Conservation (phyloP, 2,888 invertebrate species). For the Lithophane ornitopus region DNA sequence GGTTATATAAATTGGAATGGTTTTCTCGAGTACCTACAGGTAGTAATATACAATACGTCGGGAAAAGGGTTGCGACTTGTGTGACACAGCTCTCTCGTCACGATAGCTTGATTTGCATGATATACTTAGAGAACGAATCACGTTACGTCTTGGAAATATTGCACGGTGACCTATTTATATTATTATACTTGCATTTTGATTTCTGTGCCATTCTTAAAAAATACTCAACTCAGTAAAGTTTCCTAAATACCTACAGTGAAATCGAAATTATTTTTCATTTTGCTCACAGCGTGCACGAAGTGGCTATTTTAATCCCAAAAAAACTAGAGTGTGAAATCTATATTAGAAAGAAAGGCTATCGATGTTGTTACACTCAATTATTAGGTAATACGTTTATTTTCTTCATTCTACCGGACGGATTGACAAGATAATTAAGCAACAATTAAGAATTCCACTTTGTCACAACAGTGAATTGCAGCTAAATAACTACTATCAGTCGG, state of each 20-base stretch:
- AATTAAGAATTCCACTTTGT: not conserved
- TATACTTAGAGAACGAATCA: not conserved
- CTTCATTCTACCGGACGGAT: not conserved
- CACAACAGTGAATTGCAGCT: not conserved
- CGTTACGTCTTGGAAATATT: constrained; percentile 5
- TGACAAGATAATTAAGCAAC: not conserved
- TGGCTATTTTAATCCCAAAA: too few relatives aligned
- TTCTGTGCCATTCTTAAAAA: not conserved
- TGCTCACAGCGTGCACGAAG: not conserved
- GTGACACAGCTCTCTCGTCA: not conserved
- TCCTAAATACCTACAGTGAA: not conserved
- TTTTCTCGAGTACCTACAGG: constrained; percentile 4
- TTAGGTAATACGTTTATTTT: not conserved
- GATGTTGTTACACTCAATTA: not conserved
- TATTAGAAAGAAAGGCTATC: not conserved
- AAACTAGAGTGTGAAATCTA: not conserved
- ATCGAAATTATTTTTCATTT: not conserved
- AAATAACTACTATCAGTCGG: not conserved
- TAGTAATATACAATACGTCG: not conserved
- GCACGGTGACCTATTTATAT: not conserved
- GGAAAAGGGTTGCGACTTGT: too few relatives aligned
- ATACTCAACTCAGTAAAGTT: not conserved
- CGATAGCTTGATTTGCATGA: not conserved
- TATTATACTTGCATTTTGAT: not conserved
- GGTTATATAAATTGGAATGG: constrained; percentile 46